A percentile compares a stretch with the other conserved stretches of the same genome.
These are phyloP conservation scores for Fregetta grallaria DNA, from an alignment of 2,113 vertebrate genomes.

Conservation along the genomic window DNA sequence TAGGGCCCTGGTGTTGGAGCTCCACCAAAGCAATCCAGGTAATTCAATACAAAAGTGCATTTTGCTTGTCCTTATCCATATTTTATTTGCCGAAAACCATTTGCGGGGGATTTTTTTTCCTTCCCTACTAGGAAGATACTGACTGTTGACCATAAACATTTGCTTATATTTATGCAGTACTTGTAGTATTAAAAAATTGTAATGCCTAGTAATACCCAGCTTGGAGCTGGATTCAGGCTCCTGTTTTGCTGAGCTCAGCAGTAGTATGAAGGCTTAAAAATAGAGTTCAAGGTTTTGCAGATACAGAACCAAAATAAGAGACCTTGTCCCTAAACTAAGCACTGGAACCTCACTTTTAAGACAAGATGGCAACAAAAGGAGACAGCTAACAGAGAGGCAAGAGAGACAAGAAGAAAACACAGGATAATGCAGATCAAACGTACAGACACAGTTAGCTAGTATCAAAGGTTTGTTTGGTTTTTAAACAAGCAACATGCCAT, in stretches of 20 bases:
- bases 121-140: background rate
- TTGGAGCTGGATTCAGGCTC: background rate
- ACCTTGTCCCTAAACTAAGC: background rate
- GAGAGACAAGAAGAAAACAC: background rate
- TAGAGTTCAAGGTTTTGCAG: background rate
- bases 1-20: background rate
- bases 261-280: background rate
- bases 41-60: background rate
- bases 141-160: background rate
- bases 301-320: background rate
- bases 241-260: background rate
- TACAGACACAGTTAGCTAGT: background rate
- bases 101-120: background rate
- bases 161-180: background rate
- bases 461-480: background rate
- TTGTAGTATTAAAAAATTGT: background rate
- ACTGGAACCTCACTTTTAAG: background rate
- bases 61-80: background rate
- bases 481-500: background rate
- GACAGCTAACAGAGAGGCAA: background rate
- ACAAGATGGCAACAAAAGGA: background rate
- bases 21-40: background rate
- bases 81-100: background rate
- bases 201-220: background rate
- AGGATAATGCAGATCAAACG: background rate